A percentile compares a stretch with the other conserved stretches of the same genome.
These are phyloP conservation scores for Schizothorax lantsangensis DNA, from an alignment of 2,797 vertebrate species.

Conservation along the genomic window DNA sequence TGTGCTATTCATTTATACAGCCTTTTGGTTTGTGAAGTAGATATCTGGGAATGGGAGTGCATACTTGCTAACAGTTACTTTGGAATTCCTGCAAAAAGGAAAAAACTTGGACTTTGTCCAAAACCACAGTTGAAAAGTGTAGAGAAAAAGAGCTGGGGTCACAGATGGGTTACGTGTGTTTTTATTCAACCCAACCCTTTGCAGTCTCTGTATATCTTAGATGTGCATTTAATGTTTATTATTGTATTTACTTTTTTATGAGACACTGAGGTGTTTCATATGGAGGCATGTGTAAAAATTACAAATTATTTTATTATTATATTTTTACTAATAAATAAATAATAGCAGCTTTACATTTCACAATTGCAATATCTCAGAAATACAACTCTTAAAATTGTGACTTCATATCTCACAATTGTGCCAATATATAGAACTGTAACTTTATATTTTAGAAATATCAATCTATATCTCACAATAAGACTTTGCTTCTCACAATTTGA, in stretches of 20 bases:
- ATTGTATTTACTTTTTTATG: not conserved
- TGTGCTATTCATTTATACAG: constrained; percentile 58
- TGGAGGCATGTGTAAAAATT: not conserved
- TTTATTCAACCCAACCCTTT: constrained; percentile 65
- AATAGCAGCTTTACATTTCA: not conserved
- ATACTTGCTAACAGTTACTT: constrained; percentile 64
- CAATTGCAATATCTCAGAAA: not conserved
- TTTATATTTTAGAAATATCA: not conserved
- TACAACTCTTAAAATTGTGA: not conserved
- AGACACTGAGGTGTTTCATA: not conserved
- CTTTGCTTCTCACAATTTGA: not conserved
- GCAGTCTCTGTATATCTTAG: not conserved
- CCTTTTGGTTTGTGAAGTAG: constrained; percentile 56
- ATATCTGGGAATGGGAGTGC: constrained; percentile 62
- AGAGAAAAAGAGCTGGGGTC: constrained; percentile 4
- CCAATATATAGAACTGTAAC: not conserved
- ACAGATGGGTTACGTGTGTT: constrained; percentile 51
- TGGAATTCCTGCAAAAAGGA: constrained; percentile 67
- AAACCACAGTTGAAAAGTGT: constrained; percentile 52
- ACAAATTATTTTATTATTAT: not conserved
- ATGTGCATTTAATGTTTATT: constrained; percentile 1
- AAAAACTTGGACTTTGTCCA: constrained; percentile 72
- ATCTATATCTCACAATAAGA: not conserved
- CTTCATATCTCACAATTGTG: not conserved
- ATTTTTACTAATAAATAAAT: not conserved